phyloP scores from a whole-genome alignment of 2,888 invertebrate genomes.

The Ophioninae sp. region DNA sequence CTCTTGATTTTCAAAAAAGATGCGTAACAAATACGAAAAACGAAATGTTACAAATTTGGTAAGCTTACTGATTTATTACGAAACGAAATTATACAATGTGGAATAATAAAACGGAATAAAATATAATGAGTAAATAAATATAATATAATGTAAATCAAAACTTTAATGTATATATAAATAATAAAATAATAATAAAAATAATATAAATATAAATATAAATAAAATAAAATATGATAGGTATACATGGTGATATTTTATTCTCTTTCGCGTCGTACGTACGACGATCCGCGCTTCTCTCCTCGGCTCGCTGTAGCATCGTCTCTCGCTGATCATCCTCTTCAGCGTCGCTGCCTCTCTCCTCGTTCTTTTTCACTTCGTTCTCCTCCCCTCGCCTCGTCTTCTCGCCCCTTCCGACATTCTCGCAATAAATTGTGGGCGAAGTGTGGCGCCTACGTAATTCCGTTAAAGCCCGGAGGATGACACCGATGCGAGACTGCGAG shows the following conservation, averaged over 20 bases:
- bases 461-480: slow-evolving; percentile 62
- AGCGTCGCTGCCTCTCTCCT: slow-evolving; percentile 6
- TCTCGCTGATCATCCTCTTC: slow-evolving; percentile 26
- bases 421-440: slow-evolving; percentile 63
- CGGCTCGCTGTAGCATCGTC: slow-evolving; percentile 1
- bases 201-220: not conserved
- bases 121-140: too few species aligned
- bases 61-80: too few species aligned
- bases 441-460: slow-evolving; percentile 72
- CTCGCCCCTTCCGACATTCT: not conserved
- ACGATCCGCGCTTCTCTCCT: slow-evolving; percentile 23
- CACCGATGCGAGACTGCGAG: slow-evolving; percentile 35
- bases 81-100: too few species aligned
- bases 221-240: not conserved
- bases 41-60: too few species aligned
- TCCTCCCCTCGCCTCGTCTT: not conserved
- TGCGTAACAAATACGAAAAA: too few species aligned
- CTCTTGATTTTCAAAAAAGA: too few species aligned
- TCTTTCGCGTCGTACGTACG: slow-evolving; percentile 10
- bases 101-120: too few species aligned
- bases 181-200: too few species aligned
- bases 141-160: too few species aligned
- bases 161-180: too few species aligned
- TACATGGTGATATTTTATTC: not conserved
- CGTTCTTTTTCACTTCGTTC: slow-evolving; percentile 3